Base-by-base conservation (phyloP, 2,797 vertebrate species). In the Capromys pilorides region DNA sequence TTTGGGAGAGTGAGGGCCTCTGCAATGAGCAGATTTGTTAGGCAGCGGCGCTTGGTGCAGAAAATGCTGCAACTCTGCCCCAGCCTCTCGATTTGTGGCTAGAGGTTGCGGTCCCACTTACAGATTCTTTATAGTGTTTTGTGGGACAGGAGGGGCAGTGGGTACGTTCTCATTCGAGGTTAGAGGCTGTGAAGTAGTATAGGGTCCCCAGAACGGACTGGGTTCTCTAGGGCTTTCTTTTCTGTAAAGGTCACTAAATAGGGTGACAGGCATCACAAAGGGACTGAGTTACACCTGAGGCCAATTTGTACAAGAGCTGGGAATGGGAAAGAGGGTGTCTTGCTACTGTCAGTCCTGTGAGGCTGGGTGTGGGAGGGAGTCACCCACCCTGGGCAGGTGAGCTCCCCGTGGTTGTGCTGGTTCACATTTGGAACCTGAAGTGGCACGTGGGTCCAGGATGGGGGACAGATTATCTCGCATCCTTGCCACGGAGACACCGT, bases 331-430 rank as follows among this genome's bases (percentile, higher is more conserved):
- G 28, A 41, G 22, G 3, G 1, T 21, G n/a, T 24, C 31, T 1
- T 0, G 11, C n/a, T 16, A 21, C 49, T 1, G 0, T 24, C 26
- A 5, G 11, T 39, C 31, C 9, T 49, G 8, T 6, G 11, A n/a
- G 45, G 9, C 9, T 1, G 16, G 2, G 4, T 4, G 11, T 1
- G 22, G 26, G 5, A 0, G 28, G 16, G n/a, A 31, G 8, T 13
- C 4, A 5, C 9, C 77, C 7, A 2, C 21, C 18, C 1, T 31
- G 1, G 0, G 1, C 19, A 24, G 24, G 33, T 31, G 10, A 13
- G 11, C 1, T 10, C 49, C 80, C 49, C 75, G 45, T 0, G 39
- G n/a, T 61, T 64, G 13, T 33, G 61, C 69, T 7, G 28, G 45
- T 5, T 54, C 71, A 62, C n/a, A 8, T 41, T 28, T 7, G 36